phyloP scores from a whole-genome alignment of 23 tunicate genomes.

The Halocynthia roretzi region DNA sequence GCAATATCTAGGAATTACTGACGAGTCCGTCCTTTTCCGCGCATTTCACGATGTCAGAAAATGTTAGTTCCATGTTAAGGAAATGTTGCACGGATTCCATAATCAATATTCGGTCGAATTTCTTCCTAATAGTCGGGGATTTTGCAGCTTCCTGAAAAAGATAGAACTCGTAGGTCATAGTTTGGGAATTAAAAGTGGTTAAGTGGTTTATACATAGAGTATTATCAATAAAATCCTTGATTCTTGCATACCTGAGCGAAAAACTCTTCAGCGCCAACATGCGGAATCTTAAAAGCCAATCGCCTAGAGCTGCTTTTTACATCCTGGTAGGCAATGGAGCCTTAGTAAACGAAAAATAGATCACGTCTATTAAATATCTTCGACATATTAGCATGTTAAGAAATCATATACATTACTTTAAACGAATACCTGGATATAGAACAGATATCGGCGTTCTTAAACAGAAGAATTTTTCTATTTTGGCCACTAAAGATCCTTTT shows the following conservation, averaged over 20 bases:
- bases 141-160: conserved; percentile 30
- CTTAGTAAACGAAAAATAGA: conserved; percentile 13
- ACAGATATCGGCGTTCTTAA: conserved; percentile 31
- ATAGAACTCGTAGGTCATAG: background rate
- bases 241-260: conserved; percentile 43
- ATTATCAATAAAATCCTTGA: background rate
- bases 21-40: conserved; percentile 68
- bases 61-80: conserved; percentile 43
- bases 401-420: too few species aligned
- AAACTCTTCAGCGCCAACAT: conserved; percentile 79
- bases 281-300: conserved; percentile 66
- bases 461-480: conserved; percentile 70
- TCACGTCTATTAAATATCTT: too few species aligned
- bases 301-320: conserved; percentile 37
- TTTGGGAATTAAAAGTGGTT: background rate
- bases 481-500: conserved; percentile 42
- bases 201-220: background rate
- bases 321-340: conserved; percentile 54
- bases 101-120: conserved; percentile 65
- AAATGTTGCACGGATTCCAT: conserved; percentile 52
- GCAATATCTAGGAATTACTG: background rate
- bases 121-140: conserved; percentile 15
- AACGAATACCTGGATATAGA: conserved; percentile 12
- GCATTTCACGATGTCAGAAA: conserved; percentile 32
- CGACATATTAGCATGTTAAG: too few species aligned